Evolutionary conservation across 2,113 vertebrate genomes (phyloP).

Genomic region (Colaptes auratus): DNA sequence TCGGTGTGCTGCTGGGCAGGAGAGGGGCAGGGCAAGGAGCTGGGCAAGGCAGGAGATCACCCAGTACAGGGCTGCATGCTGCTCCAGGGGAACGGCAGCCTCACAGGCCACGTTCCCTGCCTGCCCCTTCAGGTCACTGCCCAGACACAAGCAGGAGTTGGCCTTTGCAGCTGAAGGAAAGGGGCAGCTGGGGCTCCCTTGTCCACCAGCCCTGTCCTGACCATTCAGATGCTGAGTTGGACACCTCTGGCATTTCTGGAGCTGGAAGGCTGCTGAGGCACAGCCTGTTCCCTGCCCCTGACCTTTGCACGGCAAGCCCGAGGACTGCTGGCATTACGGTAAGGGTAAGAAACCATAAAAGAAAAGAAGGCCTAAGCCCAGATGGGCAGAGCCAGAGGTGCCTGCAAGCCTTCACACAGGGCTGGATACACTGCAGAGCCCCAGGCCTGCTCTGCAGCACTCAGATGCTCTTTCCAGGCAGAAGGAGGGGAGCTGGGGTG

Average conservation of each 20-base stretch:
- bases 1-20: background rate
- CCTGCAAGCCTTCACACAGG: background rate
- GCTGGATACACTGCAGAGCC: background rate
- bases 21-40: background rate
- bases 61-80: background rate
- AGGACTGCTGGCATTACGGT: background rate
- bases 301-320: background rate
- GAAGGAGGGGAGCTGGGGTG: background rate
- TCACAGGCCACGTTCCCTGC: background rate
- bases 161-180: background rate
- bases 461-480: background rate
- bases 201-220: background rate
- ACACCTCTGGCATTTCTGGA: background rate
- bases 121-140: background rate
- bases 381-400: background rate
- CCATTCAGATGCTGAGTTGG: rapidly evolving
- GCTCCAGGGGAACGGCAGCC: background rate
- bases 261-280: background rate
- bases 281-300: background rate
- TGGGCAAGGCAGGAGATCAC: background rate
- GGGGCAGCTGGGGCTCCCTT: background rate
- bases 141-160: background rate
- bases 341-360: background rate
- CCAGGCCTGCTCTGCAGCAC: background rate
- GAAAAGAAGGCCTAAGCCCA: background rate